Conservation (phyloP, 2,888 invertebrate species). For the Apodemia mormo region DNA sequence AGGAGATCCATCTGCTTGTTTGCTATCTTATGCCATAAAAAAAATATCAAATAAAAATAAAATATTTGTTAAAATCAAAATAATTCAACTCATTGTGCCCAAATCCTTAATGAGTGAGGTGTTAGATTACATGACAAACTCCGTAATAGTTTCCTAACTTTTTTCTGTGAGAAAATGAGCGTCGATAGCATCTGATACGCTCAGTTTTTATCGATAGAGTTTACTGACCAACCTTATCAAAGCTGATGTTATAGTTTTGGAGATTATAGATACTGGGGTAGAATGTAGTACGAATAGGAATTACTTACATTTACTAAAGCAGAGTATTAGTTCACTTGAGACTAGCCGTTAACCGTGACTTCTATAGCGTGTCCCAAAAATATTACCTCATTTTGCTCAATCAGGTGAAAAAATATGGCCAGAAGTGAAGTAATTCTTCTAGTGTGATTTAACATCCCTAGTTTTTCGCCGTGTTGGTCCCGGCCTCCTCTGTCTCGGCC, state of each 20-base stretch:
- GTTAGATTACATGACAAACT: constrained; percentile 69
- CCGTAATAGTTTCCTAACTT: constrained; percentile 62
- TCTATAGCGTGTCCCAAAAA: too few species aligned
- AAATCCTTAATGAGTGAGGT: constrained; percentile 46
- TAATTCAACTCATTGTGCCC: constrained; percentile 39
- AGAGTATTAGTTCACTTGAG: too few species aligned
- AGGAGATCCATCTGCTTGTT: too few species aligned
- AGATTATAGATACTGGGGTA: not conserved
- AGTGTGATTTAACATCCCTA: too few species aligned
- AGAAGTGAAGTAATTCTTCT: too few species aligned
- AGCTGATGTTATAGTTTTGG: constrained; percentile 6
- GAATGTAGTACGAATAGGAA: not conserved
- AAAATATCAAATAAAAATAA: too few species aligned
- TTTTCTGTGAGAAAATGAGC: constrained; percentile 62
- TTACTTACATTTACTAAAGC: not conserved
- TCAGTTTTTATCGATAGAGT: constrained; percentile 8
- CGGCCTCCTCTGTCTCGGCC: too few species aligned
- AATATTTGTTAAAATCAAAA: not conserved
- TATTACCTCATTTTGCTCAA: too few species aligned
- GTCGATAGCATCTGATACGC: constrained; percentile 55
- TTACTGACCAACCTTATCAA: not conserved
- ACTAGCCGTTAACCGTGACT: too few species aligned
- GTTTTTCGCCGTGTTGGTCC: too few species aligned
- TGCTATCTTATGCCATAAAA: too few species aligned
- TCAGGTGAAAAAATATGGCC: too few species aligned